Conservation (phyloP, 2,888 invertebrate species). For the Leucoma salicis region DNA sequence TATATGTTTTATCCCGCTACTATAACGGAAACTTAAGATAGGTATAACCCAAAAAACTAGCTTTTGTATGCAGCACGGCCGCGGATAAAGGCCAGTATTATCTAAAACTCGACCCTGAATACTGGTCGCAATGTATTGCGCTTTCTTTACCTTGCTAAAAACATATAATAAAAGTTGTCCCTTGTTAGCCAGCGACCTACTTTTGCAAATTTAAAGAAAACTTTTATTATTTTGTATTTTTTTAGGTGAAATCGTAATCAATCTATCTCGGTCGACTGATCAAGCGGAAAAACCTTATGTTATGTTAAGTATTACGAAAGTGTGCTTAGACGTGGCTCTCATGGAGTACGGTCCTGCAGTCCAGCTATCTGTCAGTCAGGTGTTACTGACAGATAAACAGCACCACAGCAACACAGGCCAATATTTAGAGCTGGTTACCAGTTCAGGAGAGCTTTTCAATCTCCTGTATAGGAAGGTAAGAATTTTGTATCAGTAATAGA, state of each 20-base stretch:
- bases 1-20: too few species aligned
- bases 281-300: constrained; percentile 87
- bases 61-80: too few species aligned
- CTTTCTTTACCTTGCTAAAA: too few species aligned
- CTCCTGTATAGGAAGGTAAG: constrained; percentile 88
- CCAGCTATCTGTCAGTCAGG: constrained; percentile 78
- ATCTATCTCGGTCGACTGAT: constrained; percentile 84
- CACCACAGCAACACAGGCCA: constrained; percentile 89
- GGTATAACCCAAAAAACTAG: too few species aligned
- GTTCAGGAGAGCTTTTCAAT: constrained; percentile 85
- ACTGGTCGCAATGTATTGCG: too few species aligned
- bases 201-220: too few species aligned
- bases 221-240: not conserved
- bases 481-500: too few species aligned
- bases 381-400: constrained; percentile 86
- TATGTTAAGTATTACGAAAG: constrained; percentile 85
- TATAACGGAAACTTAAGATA: too few species aligned
- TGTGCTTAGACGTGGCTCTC: constrained; percentile 88
- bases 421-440: constrained; percentile 88
- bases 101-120: too few species aligned
- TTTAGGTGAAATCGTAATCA: constrained; percentile 83
- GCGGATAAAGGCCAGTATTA: too few species aligned
- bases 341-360: constrained; percentile 91
- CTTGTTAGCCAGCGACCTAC: too few species aligned
- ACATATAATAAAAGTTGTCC: too few species aligned